These are phyloP conservation scores for Neosilurus hyrtlii DNA, from an alignment of 2,797 vertebrate genomes.

Conservation along the genomic window DNA sequence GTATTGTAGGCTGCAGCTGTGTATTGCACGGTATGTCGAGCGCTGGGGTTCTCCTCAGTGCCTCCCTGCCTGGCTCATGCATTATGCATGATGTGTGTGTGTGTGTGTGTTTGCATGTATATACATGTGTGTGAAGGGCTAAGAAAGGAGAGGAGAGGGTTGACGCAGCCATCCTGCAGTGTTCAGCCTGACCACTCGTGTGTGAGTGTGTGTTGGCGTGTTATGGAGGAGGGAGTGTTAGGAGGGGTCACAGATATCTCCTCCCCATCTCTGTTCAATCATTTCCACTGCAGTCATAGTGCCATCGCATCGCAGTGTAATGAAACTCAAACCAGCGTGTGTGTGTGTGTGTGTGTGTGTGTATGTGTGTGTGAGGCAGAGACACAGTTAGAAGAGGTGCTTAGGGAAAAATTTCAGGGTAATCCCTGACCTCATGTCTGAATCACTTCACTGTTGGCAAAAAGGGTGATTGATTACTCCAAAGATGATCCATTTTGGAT, in stretches of 20 bases:
- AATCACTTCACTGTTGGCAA: constrained; percentile 10
- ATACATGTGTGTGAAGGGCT: constrained; percentile 29
- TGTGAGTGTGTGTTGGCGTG: constrained; percentile 27
- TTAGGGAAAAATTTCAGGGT: constrained; percentile 31
- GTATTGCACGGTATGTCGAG: constrained; percentile 45
- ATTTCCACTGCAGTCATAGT: constrained; percentile 46
- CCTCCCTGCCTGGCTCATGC: constrained; percentile 53
- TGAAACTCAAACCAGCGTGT: constrained; percentile 21
- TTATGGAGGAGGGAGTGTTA: neutral
- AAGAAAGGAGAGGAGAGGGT: constrained; percentile 29
- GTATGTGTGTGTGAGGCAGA: neutral
- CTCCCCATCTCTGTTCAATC: constrained; percentile 27
- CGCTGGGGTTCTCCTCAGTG: constrained; percentile 50
- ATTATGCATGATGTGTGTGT: constrained; percentile 58
- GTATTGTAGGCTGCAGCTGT: constrained; percentile 37
- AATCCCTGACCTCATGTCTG: constrained; percentile 38
- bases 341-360: constrained; percentile 10
- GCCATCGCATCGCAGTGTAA: constrained; percentile 29
- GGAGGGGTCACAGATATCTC: constrained; percentile 23
- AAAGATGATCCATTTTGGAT: neutral
- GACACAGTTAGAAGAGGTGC: neutral
- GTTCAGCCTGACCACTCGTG: constrained; percentile 25
- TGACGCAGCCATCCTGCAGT: constrained; percentile 53
- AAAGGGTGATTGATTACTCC: constrained; percentile 24
- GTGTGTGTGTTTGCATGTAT: constrained; percentile 17